Evolutionary conservation across 2,888 invertebrate species (phyloP), one percentile per base, ranked within the genome.

Genomic region (Polydrusus pterygomalis): DNA sequence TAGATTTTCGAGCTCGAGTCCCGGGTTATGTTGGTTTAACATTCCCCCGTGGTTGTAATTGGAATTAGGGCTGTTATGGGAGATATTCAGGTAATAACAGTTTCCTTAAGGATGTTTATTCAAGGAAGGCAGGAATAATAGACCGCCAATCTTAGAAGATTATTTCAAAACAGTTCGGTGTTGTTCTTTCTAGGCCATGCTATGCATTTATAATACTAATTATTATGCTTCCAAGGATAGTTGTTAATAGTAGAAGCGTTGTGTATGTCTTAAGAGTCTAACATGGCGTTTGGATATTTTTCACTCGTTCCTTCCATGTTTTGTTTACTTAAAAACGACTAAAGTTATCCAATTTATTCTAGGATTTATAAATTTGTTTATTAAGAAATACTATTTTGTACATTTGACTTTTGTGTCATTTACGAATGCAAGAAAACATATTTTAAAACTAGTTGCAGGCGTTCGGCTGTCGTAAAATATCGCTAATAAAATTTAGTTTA

Each of bases 41-140:
- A 75, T 77, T 78, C 80, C 79, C 79, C 67, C 63, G 79, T 73
- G 79, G 80, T 81, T 80, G 79, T 82, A 82, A 82, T 82, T 81
- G 79, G 80, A 82, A 81, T 80, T 82, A 82, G 81, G 79, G 78
- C 79, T 78, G 81, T 80, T 78, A 75, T 74, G 81, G 78, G 79
- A 81, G 81, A 80, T 80, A 80, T 81, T 81, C 80, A 81, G 81
- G 81, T 82, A 81, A 81, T 81, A 80, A 80, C 79, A 78, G 81
- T 80, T 81, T 81, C 81, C 82, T 82, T 80, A 80, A 81, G 81
- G 81, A 79, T 81, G 81, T 82, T 82, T 80, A 79, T 80, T 76
- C 76, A 78, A 70, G 51, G 72, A 56, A 63, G 71, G 64, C 20
- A 69, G 75, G 58, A 77, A 77, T 77, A 77, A 77, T 77, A 77